Conservation (phyloP, 2,888 invertebrate species). For the Drosophila pegasa region DNA sequence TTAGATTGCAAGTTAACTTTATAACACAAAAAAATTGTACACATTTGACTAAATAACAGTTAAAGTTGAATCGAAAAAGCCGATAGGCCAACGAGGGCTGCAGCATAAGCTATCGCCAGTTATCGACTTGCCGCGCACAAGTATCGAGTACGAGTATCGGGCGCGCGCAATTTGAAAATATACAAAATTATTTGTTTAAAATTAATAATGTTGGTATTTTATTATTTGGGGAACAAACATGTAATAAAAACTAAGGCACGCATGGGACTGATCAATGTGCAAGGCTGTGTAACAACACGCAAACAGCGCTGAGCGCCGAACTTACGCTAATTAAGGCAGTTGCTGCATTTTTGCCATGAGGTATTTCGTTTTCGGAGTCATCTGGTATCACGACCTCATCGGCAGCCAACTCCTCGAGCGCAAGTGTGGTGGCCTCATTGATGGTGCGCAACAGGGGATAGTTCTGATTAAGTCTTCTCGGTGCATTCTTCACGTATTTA, state of each 20-base stretch:
- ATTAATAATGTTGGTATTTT: constrained; percentile 24
- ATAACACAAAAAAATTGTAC: constrained; percentile 51
- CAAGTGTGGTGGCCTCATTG: constrained; percentile 88
- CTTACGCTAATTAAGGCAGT: constrained; percentile 43
- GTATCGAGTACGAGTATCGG: not conserved
- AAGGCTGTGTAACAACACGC: constrained; percentile 42
- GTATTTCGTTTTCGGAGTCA: constrained; percentile 84
- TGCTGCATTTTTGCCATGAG: constrained; percentile 78
- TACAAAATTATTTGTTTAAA: constrained; percentile 11
- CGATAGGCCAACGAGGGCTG: constrained; percentile 26
- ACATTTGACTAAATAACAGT: constrained; percentile 34
- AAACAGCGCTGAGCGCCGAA: constrained; percentile 31
- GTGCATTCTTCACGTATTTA: constrained; percentile 57
- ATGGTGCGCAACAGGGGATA: constrained; percentile 91
- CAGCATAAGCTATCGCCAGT: not conserved
- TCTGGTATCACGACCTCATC: constrained; percentile 81
- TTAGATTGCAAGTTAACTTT: constrained; percentile 71
- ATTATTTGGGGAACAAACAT: constrained; percentile 30
- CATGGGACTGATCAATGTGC: constrained; percentile 29
- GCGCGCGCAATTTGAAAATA: not conserved
- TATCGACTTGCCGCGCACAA: constrained; percentile 13
- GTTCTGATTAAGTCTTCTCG: constrained; percentile 85
- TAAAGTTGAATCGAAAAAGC: constrained; percentile 1
- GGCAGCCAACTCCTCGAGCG: constrained; percentile 85
- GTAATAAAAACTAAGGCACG: constrained; percentile 43